These are phyloP conservation scores for Agrilus cyanescens DNA, from an alignment of 2,888 invertebrate species.

Conservation along the genomic window DNA sequence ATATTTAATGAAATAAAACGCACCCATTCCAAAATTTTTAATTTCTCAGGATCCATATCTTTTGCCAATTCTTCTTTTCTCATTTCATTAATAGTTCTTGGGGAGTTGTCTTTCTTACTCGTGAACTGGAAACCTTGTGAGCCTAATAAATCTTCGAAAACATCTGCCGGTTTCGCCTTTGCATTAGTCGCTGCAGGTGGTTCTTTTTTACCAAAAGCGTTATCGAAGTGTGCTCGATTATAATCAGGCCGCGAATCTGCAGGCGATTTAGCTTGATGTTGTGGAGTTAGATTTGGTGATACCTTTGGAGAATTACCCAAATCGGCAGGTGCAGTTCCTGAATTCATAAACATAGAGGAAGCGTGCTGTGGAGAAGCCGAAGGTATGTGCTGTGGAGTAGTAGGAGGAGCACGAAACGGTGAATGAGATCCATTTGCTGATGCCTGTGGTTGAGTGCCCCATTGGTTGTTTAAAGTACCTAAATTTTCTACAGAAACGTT, in stretches of 20 bases:
- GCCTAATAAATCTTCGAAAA: constrained; percentile 84
- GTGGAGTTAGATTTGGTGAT: constrained; percentile 28
- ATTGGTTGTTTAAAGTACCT: constrained; percentile 32
- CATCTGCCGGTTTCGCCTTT: constrained; percentile 48
- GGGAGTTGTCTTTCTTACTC: constrained; percentile 60
- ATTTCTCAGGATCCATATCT: constrained; percentile 85
- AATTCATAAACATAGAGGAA: neutral
- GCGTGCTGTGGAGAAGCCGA: constrained; percentile 13
- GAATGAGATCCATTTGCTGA: constrained; percentile 17
- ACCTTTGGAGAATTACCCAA: neutral
- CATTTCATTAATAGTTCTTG: constrained; percentile 87
- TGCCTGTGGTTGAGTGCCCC: neutral
- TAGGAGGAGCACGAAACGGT: constrained; percentile 26
- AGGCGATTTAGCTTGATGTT: constrained; percentile 35
- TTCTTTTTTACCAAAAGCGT: constrained; percentile 22
- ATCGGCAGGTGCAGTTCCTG: no score
- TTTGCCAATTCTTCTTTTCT: constrained; percentile 73
- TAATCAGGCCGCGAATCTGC: constrained; percentile 38
- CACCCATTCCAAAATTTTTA: constrained; percentile 75
- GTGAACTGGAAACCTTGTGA: constrained; percentile 79
- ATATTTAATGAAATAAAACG: constrained; percentile 14
- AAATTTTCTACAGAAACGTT: constrained; percentile 12
- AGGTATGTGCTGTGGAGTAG: constrained; percentile 27
- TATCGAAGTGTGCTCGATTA: constrained; percentile 63
- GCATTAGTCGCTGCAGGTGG: constrained; percentile 15